Evolutionary conservation across 2,797 vertebrate species (phyloP).

Genomic region (Hephaestus fuliginosus): DNA sequence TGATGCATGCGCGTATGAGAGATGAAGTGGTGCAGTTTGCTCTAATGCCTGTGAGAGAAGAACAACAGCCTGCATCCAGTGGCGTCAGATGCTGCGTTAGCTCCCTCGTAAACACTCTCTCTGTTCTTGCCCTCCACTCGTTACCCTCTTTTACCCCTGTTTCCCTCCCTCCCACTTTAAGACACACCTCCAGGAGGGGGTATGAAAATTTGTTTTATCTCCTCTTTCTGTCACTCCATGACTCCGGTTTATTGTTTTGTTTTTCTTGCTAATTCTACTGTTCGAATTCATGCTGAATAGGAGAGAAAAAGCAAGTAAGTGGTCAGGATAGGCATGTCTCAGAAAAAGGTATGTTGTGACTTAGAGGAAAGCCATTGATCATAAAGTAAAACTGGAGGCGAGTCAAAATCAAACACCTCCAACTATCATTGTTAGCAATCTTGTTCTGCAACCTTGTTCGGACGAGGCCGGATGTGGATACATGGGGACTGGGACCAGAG

Average conservation of each 20-base stretch:
- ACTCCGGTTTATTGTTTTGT: conserved; percentile 55
- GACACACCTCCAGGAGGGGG: conserved; percentile 55
- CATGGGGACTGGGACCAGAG: conserved; percentile 40
- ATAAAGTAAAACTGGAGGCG: conserved; percentile 51
- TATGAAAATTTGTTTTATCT: conserved; percentile 72
- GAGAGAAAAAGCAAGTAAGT: conserved; percentile 20
- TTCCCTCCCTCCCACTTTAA: conserved; percentile 48
- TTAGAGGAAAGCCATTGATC: conserved; percentile 35
- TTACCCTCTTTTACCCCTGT: conserved; percentile 23
- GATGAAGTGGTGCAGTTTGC: conserved; percentile 74
- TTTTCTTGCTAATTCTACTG: conserved; percentile 44
- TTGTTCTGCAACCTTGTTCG: conserved; percentile 38
- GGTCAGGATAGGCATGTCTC: conserved; percentile 29
- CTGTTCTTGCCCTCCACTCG: conserved; percentile 52
- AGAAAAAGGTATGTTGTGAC: conserved; percentile 12
- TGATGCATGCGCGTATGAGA: conserved; percentile 70
- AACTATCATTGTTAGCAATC: conserved; percentile 33
- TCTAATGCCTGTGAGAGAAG: conserved; percentile 78
- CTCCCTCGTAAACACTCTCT: conserved; percentile 63
- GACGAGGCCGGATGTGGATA: conserved; percentile 43
- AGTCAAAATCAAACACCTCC: conserved; percentile 56
- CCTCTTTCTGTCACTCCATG: conserved; percentile 56
- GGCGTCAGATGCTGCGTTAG: conserved; percentile 71
- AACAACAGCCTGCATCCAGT: conserved; percentile 70
- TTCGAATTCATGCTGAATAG: conserved; percentile 41